Evolutionary conservation across 2,888 invertebrate species (phyloP).

Genomic region (Notocelia uddmanniana): DNA sequence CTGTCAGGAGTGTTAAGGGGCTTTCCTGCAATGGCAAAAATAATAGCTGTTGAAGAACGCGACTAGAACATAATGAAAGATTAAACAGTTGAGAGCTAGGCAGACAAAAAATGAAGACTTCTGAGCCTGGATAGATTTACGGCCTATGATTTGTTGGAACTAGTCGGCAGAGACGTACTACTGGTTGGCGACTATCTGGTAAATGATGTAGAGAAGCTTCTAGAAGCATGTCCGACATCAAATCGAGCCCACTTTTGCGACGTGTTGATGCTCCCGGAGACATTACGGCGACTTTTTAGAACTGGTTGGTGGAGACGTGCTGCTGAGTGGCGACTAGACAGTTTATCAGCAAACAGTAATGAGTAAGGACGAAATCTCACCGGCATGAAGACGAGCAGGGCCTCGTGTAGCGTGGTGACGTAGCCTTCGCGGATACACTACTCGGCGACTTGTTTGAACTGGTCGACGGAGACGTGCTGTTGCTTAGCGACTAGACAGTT

Average conservation of each 20-base stretch:
- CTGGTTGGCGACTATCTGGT: no score
- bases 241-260: no score
- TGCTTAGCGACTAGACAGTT: slow-evolving; percentile 67
- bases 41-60: not conserved
- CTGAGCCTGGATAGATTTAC: no score
- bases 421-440: slow-evolving; percentile 84
- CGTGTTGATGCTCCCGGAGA: no score
- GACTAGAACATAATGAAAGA: not conserved
- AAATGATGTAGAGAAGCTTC: no score
- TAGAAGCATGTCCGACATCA: no score
- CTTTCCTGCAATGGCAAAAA: slow-evolving; percentile 83
- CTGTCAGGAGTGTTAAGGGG: slow-evolving; percentile 86
- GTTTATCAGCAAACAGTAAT: no score
- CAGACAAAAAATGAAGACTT: no score
- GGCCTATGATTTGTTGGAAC: no score
- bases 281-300: not conserved
- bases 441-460: slow-evolving; percentile 80
- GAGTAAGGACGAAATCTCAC: slow-evolving; percentile 73
- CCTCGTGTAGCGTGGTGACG: slow-evolving; percentile 87
- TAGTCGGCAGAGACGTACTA: no score
- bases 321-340: not conserved
- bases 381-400: slow-evolving; percentile 90
- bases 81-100: no score
- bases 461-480: slow-evolving; percentile 63
- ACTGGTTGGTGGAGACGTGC: not conserved